These are phyloP conservation scores for Zaprionus lineosus DNA, from an alignment of 2,888 invertebrate genomes.

Conservation along the genomic window DNA sequence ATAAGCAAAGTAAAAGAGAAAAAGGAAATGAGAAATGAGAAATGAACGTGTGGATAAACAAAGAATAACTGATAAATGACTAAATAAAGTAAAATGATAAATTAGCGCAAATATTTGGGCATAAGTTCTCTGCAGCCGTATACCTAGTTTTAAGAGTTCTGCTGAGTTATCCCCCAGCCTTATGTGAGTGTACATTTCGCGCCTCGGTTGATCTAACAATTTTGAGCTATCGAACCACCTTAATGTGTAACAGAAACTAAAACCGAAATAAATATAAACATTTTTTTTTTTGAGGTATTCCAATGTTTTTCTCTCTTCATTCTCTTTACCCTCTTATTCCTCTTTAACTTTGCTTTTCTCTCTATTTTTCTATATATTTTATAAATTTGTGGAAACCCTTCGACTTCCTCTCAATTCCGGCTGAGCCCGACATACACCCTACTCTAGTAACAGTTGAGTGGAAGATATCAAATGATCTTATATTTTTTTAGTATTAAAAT, in stretches of 20 bases:
- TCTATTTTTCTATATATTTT: too few species aligned
- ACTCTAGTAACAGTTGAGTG: too few species aligned
- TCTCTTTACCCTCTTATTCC: too few species aligned
- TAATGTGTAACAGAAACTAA: slow-evolving; percentile 71
- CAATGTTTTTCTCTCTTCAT: too few species aligned
- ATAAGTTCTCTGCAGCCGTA: slow-evolving; percentile 49
- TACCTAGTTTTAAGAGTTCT: slow-evolving; percentile 45
- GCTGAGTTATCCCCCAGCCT: slow-evolving; percentile 47
- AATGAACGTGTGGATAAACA: too few species aligned
- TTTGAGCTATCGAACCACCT: slow-evolving; percentile 80
- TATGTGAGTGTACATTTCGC: slow-evolving; percentile 69
- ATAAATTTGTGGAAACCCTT: too few species aligned
- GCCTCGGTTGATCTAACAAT: slow-evolving; percentile 64
- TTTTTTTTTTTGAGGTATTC: slow-evolving; percentile 51
- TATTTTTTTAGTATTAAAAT: too few species aligned
- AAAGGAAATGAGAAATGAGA: background rate
- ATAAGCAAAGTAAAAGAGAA: background rate
- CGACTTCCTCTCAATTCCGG: too few species aligned
- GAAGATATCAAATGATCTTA: too few species aligned
- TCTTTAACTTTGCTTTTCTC: too few species aligned
- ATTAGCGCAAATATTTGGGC: slow-evolving; percentile 65
- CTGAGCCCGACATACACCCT: too few species aligned
- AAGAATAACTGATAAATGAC: too few species aligned
- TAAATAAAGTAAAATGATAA: slow-evolving; percentile 13
- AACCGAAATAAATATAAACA: slow-evolving; percentile 61